Conservation (phyloP, 2,113 vertebrate species). For the Danionella cerebrum region DNA sequence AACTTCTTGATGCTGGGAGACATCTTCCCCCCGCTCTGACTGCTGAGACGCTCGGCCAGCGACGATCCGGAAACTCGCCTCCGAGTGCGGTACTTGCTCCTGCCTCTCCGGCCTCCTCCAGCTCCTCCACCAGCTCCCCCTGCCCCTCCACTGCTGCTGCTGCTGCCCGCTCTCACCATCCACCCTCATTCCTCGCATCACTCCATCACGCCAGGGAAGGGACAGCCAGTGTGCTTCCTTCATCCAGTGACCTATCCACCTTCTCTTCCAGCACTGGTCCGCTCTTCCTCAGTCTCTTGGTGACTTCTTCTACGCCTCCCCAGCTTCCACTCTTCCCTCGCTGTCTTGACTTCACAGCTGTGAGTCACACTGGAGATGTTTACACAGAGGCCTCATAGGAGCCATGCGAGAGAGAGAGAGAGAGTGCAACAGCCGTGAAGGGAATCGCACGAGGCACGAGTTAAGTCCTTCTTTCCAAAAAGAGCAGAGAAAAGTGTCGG, state of each 20-base stretch:
- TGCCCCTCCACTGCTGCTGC: slow-evolving; percentile 50
- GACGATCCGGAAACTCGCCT: slow-evolving; percentile 67
- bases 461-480: not conserved
- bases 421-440: not conserved
- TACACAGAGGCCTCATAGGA: slow-evolving; percentile 18
- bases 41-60: slow-evolving; percentile 59
- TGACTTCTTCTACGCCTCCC: slow-evolving; percentile 1
- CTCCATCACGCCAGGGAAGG: slow-evolving; percentile 58
- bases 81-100: slow-evolving; percentile 61
- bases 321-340: not conserved
- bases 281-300: slow-evolving; percentile 35
- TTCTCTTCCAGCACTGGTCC: slow-evolving; percentile 22
- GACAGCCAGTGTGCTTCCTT: slow-evolving; percentile 57
- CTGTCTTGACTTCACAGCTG: slow-evolving; percentile 1
- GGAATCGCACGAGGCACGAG: not conserved
- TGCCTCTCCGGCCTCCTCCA: slow-evolving; percentile 38
- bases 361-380: slow-evolving; percentile 15
- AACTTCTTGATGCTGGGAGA: slow-evolving; percentile 74
- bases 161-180: slow-evolving; percentile 73
- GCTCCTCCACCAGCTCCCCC: slow-evolving; percentile 36
- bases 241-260: slow-evolving; percentile 54
- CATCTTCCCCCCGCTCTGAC: slow-evolving; percentile 68
- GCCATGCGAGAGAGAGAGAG: slow-evolving; percentile 19
- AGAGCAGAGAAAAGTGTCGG: slow-evolving; percentile 35
- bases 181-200: slow-evolving; percentile 71